Evolutionary conservation across 2,113 vertebrate species (phyloP), one percentile per base, ranked within the genome.

Genomic region (Nerophis ophidion): DNA sequence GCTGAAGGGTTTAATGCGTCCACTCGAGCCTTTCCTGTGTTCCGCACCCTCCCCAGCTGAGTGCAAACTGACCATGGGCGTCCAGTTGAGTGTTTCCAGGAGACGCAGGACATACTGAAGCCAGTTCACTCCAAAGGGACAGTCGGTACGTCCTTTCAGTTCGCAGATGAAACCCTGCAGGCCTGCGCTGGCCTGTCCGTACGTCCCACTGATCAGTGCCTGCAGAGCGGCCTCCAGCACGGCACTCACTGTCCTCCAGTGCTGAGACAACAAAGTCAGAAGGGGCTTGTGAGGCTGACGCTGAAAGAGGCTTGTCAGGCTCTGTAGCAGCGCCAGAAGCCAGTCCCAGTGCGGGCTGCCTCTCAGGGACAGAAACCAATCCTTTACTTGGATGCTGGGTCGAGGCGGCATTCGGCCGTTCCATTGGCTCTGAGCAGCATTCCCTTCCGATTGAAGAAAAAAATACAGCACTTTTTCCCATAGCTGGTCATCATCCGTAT

Each of bases 321-420:
- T 90, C 74, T 92, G 91, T 48, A 93, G 74, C 19, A 93, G 71
- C 17, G 90, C 90, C 50, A 94, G 81, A 34, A 95, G 69, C 70
- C 87, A 85, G 70, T 93, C 91, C 93, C 90, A 93, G 77, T 93
- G 92, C 0, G 83, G 90, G 68, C 93, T 95, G 58, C 93, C 93
- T 77, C 93, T 86, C 56, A 95, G 78, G 10, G 91, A 92, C 63
- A 95, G 65, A 63, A 94, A 91, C 79, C 92, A 90, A 75, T 94
- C 91, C 51, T 91, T 90, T 33, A 95, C 80, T 58, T 77, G 89
- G 53, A 95, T 73, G 2, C 88, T 90, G 36, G 93, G 92, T 34
- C 90, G 75, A 0, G 89, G 89, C 6, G 91, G 89, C 36, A 82
- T 56, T 11, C 67, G 80, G 11, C 71, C 84, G 0, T 85, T 88